phyloP scores from a whole-genome alignment of 2,113 vertebrate genomes.

The Perccottus glenii region DNA sequence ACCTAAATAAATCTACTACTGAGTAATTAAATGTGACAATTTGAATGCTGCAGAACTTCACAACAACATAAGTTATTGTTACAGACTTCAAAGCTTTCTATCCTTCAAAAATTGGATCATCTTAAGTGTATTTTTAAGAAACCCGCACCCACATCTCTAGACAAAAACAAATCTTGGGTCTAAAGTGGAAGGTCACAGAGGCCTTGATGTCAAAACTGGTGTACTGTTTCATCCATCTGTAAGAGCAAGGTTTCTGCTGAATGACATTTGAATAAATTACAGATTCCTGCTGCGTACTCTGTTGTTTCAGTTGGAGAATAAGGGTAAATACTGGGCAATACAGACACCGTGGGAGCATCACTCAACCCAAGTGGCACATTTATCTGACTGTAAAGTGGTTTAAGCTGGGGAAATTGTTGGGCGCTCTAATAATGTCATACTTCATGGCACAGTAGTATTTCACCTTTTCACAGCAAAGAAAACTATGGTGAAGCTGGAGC shows the following conservation, averaged over 20 bases:
- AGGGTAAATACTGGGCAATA: conserved; percentile 34
- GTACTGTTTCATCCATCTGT: conserved; percentile 48
- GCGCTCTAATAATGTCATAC: conserved; percentile 22
- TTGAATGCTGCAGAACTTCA: not conserved
- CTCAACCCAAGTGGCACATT: conserved; percentile 21
- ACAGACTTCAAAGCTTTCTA: not conserved
- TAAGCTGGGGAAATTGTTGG: conserved; percentile 33
- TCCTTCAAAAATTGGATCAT: not conserved
- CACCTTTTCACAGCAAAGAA: not conserved
- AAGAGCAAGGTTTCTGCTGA: conserved; percentile 1
- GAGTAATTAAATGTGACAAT: not conserved
- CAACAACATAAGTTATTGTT: not conserved
- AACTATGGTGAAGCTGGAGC: not conserved
- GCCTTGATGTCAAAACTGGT: conserved; percentile 36
- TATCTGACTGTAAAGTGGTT: conserved; percentile 37
- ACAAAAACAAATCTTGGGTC: not conserved
- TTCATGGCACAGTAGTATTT: not conserved
- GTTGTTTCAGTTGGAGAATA: conserved; percentile 45
- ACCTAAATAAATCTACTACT: no score
- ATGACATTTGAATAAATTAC: conserved; percentile 60
- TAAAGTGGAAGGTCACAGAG: conserved; percentile 38
- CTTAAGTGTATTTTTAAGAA: not conserved
- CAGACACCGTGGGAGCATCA: conserved; percentile 16
- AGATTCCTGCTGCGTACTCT: conserved; percentile 12
- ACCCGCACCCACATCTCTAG: not conserved